Base-by-base conservation (phyloP, 2,888 invertebrate species). In the Conops quadrifasciatus region DNA sequence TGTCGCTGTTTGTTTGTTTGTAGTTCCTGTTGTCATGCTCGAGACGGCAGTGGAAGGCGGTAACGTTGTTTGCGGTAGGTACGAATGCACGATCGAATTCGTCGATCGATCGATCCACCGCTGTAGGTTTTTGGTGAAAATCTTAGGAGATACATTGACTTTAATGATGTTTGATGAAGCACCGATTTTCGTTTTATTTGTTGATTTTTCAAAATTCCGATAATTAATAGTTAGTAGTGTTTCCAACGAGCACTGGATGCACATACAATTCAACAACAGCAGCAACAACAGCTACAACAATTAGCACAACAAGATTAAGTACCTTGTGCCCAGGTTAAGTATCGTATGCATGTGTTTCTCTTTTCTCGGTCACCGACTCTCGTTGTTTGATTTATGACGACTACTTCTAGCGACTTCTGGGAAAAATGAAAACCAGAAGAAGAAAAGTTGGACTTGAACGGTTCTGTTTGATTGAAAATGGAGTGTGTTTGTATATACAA, bases 351-450 rank as follows among this genome's bases (percentile, higher is more conserved):
- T 28, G 30, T 60, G 59, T n/a, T 19, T 30, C 9, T 16, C 36
- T 58, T 59, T 45, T 49, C 45, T 67, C 43, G 45, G 47, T 59
- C 59, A 59, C 58, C 67, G 45, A 58, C 56, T 58, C 43, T 43
- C 21, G 21, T 67, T 49, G 30, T 45, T 51, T 58, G 59, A 67
- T 58, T 67, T 67, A 58, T 21, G 59, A n/a, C 15, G 15, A 51
- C 13, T 28, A 24, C n/a, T 5, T 26, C 13, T 43, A 73, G 73
- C 71, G 70, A 75, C 73, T 75, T 74, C 73, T 71, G 43, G 58
- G 75, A 75, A 75, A 67, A 43, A 36, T 36, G 36, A 36, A 56
- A 21, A 56, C 26, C 56, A 56, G 19, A 56, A 11, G 3, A 24
- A 26, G 28, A 56, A 56, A 56, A 56, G 15, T 26, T 7, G 30